Evolutionary conservation across 2,888 invertebrate genomes (phyloP).

Genomic region (Drosophila prolongata): DNA sequence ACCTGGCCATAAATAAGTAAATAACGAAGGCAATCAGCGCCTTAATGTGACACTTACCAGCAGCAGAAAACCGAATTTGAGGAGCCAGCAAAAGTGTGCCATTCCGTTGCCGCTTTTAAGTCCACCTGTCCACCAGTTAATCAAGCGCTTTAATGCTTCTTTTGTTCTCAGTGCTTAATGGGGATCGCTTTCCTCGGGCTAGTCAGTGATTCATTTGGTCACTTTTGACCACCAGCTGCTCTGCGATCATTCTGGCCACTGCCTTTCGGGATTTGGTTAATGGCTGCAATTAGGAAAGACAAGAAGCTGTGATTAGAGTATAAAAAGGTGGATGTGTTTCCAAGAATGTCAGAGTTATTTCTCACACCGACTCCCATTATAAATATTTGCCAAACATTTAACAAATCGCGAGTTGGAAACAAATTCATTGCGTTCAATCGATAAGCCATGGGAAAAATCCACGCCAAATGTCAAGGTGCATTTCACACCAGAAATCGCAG

Average conservation of each 20-base stretch:
- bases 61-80: slow-evolving; percentile 76
- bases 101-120: slow-evolving; percentile 45
- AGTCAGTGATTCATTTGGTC: slow-evolving; percentile 63
- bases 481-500: slow-evolving; percentile 61
- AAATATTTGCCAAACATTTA: slow-evolving; percentile 51
- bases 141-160: slow-evolving; percentile 38
- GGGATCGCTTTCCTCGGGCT: slow-evolving; percentile 55
- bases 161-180: slow-evolving; percentile 55
- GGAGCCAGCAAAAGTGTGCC: slow-evolving; percentile 81
- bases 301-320: slow-evolving; percentile 57
- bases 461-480: slow-evolving; percentile 75
- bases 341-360: not conserved
- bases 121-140: slow-evolving; percentile 36
- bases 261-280: slow-evolving; percentile 48
- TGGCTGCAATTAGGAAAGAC: slow-evolving; percentile 70
- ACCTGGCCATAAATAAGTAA: slow-evolving; percentile 32
- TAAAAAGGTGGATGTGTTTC: slow-evolving; percentile 18
- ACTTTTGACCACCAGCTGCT: slow-evolving; percentile 42
- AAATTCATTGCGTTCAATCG: slow-evolving; percentile 59
- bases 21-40: not conserved
- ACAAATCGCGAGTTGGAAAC: slow-evolving; percentile 52
- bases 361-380: slow-evolving; percentile 43
- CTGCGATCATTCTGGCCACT: slow-evolving; percentile 59
- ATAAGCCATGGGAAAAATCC: slow-evolving; percentile 58
- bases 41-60: slow-evolving; percentile 72